Conservation (phyloP, 2,113 vertebrate species). For the Perccottus glenii region DNA sequence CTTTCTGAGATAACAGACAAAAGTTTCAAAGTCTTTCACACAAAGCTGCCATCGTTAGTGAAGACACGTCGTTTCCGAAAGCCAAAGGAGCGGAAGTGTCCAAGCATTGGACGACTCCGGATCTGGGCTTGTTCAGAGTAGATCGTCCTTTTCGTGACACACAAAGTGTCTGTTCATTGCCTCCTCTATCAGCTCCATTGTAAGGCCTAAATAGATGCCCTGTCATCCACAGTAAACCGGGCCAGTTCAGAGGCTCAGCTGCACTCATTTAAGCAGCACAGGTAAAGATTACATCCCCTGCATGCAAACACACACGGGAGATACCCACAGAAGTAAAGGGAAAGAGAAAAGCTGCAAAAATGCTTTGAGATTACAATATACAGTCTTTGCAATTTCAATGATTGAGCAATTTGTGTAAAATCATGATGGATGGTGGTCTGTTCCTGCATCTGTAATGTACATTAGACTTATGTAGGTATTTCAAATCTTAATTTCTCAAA, state of each 20-base stretch:
- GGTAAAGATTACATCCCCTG: constrained; percentile 41
- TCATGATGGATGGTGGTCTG: too few relatives aligned
- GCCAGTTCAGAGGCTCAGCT: constrained; percentile 70
- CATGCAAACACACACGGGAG: constrained; percentile 19
- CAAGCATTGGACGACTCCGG: constrained; percentile 70
- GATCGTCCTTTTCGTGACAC: constrained; percentile 57
- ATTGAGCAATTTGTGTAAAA: too few relatives aligned
- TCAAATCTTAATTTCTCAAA: too few relatives aligned
- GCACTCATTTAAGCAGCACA: constrained; percentile 46
- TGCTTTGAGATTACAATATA: too few relatives aligned
- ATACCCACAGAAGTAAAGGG: background rate
- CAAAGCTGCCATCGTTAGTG: constrained; percentile 61
- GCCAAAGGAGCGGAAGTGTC: constrained; percentile 57
- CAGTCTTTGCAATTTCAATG: too few relatives aligned
- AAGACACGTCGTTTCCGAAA: constrained; percentile 74
- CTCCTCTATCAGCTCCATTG: constrained; percentile 70
- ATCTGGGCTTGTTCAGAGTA: constrained; percentile 61
- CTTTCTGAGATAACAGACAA: constrained; percentile 32
- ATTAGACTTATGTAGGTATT: too few relatives aligned
- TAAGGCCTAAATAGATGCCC: constrained; percentile 75
- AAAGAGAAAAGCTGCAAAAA: background rate
- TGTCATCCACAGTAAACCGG: constrained; percentile 59
- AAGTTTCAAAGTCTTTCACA: constrained; percentile 63
- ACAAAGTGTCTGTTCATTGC: constrained; percentile 79
- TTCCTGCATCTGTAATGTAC: too few relatives aligned